Evolutionary conservation across 2,113 vertebrate species (phyloP).

Genomic region (Chlorocebus sabaeus): DNA sequence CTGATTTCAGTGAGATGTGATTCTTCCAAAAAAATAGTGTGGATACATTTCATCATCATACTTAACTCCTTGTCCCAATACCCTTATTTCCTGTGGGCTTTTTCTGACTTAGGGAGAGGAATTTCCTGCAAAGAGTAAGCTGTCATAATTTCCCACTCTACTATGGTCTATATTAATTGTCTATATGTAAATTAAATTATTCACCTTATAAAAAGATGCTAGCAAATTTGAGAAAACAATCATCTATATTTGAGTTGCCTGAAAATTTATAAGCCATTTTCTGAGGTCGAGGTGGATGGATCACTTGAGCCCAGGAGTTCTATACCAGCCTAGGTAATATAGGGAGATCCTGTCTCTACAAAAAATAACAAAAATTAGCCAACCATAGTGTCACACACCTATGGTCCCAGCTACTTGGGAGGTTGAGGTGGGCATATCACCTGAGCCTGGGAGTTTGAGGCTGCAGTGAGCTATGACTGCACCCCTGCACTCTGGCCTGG

Average conservation of each 20-base stretch:
- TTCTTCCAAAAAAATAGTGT: not conserved
- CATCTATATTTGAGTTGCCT: not conserved
- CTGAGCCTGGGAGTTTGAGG: too few species aligned
- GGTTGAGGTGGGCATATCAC: too few species aligned
- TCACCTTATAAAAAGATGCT: not conserved
- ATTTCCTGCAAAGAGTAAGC: not conserved
- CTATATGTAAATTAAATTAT: not conserved
- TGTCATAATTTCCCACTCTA: not conserved
- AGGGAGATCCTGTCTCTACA: too few species aligned
- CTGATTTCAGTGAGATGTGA: not conserved
- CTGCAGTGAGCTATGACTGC: too few species aligned
- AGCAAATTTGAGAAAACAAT: not conserved
- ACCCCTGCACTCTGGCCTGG: too few species aligned
- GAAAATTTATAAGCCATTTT: not conserved
- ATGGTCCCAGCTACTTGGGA: too few species aligned
- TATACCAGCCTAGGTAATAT: too few species aligned
- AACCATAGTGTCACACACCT: too few species aligned
- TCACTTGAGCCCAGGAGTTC: too few species aligned
- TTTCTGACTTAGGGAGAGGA: not conserved
- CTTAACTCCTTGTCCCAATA: not conserved
- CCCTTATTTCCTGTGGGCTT: not conserved
- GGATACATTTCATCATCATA: not conserved
- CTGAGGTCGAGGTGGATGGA: too few species aligned
- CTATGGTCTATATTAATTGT: not conserved
- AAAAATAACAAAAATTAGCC: too few species aligned